Base-by-base conservation (phyloP, 2,113 vertebrate species). In the Alaudala cheleensis region DNA sequence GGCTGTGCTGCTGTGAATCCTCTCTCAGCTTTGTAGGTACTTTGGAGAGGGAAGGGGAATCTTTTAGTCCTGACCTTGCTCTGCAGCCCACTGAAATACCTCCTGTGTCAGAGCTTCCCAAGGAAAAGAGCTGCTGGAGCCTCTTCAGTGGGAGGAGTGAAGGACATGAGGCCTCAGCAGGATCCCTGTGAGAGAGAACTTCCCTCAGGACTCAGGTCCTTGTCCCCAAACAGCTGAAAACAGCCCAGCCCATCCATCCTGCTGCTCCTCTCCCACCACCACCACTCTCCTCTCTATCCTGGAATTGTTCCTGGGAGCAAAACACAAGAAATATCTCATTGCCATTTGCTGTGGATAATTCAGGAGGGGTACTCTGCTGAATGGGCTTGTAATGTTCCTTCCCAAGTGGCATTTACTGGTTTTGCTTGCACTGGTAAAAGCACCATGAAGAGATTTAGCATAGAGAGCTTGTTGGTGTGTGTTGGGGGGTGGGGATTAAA, bases 371-470 rank as follows among this genome's bases (percentile, higher is more conserved):
- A 5, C 53, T 76, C 34, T 61, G 49, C 44, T 74, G 70, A 79
- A 67, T 0, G 8, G 56, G 26, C 65, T 67, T 72, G 34, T 16
- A 26, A 49, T 40, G 70, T 7, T 79, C 61, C 40, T 88, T 79
- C 79, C 47, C 33, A 81, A 70, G 37, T 58, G 56, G 51, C 54
- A 23, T 51, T 81, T 78, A 10, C 54, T 86, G 80, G 4, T 62
- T 93, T 83, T 83, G 42, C 42, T 90, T 93, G 71, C 20, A 64
- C 40, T 71, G 65, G 90, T 91, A 40, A 91, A 87, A 93, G 66
- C 56, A 24, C 76, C 58, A 42, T 42, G 49, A 53, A 34, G 33
- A 54, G 61, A 62, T 88, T 91, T 71, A 42, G 54, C 58, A 24
- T 3, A 8, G 40, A 31, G 49, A 58, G 51, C 29, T 86, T 74